These are phyloP conservation scores for Epirrhoe alternata DNA, from an alignment of 2,888 invertebrate species.

Conservation along the genomic window DNA sequence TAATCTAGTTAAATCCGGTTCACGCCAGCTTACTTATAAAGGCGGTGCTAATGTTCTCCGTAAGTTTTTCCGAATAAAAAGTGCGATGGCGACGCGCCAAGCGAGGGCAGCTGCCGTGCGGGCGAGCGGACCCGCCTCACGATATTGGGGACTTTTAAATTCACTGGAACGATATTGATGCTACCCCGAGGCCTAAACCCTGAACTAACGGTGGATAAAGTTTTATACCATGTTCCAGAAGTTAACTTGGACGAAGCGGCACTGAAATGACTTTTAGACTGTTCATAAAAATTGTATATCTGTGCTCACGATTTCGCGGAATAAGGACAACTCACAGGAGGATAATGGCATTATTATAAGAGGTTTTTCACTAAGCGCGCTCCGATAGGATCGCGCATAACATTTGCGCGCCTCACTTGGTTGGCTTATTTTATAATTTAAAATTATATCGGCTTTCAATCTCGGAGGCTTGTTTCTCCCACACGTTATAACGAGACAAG, in stretches of 20 bases:
- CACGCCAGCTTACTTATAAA: conserved; percentile 19
- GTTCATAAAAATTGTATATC: not conserved
- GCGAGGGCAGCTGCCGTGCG: conserved; percentile 6
- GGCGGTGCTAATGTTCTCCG: conserved; percentile 31
- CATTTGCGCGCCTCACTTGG: not conserved
- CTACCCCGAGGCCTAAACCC: not conserved
- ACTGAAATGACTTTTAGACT: not conserved
- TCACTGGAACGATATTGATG: conserved; percentile 8
- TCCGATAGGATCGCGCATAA: not conserved
- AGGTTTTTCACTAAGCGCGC: not conserved
- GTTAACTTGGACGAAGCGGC: not conserved
- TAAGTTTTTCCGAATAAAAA: conserved; percentile 33
- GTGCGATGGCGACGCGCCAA: conserved; percentile 27
- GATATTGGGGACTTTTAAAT: conserved; percentile 3
- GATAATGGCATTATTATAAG: not conserved
- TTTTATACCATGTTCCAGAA: conserved; percentile 1
- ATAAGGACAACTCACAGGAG: not conserved
- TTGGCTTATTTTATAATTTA: not conserved
- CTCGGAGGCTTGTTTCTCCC: not conserved
- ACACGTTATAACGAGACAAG: not conserved
- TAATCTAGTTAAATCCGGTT: conserved; percentile 32
- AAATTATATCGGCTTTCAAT: not conserved
- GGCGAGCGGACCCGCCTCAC: not conserved
- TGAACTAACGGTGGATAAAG: conserved; percentile 4
- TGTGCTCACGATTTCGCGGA: not conserved